Conservation (phyloP, 2,113 vertebrate species). For the Anhinga anhinga region DNA sequence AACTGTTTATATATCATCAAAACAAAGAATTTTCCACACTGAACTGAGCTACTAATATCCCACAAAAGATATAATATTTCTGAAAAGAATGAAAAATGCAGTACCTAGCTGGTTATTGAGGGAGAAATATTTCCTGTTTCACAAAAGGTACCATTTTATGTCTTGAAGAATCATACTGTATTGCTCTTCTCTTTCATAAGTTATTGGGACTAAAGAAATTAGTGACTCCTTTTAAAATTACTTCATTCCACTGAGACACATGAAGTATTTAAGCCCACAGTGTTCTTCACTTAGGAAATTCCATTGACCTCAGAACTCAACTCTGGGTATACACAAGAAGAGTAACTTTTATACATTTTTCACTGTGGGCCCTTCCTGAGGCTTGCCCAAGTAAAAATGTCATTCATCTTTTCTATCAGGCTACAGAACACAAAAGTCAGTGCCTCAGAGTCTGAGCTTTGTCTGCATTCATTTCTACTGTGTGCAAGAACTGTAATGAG, state of each 20-base stretch:
- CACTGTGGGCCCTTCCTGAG: background rate
- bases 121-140: background rate
- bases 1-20: background rate
- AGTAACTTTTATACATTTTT: background rate
- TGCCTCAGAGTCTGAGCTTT: background rate
- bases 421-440: background rate
- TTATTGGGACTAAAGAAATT: background rate
- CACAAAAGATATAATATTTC: background rate
- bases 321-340: background rate
- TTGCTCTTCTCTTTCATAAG: background rate
- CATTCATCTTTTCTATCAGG: background rate
- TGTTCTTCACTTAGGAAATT: background rate
- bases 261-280: background rate
- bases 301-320: background rate
- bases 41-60: background rate
- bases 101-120: background rate
- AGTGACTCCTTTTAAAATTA: background rate
- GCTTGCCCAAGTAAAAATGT: background rate
- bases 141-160: background rate
- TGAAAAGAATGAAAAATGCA: background rate
- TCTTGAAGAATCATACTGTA: background rate
- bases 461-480: background rate
- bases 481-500: background rate
- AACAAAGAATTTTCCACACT: background rate
- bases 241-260: background rate